Evolutionary conservation across 2,888 invertebrate species (phyloP).

Genomic region (Drosophila austrosaltans): DNA sequence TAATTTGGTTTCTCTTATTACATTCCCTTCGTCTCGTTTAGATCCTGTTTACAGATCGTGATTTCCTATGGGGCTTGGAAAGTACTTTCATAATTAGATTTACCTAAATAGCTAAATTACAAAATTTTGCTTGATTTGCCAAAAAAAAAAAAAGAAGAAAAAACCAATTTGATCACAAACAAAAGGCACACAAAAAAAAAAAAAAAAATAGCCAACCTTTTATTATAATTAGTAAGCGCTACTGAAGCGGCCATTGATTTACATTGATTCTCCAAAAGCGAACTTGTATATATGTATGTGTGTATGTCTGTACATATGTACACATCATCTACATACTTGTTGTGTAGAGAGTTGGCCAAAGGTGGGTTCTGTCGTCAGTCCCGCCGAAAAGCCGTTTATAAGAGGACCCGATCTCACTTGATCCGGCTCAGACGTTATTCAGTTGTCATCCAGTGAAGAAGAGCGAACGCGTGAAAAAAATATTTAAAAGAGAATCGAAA

Average conservation of each 20-base stretch:
- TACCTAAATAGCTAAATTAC: constrained; percentile 1
- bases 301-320: constrained; percentile 13
- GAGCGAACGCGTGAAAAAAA: constrained; percentile 16
- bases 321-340: constrained; percentile 18
- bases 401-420: constrained; percentile 72
- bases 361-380: constrained; percentile 37
- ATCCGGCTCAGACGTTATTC: constrained; percentile 71
- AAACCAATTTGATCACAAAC: not conserved
- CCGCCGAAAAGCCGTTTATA: constrained; percentile 62
- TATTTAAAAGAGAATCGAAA: constrained; percentile 15
- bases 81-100: not conserved
- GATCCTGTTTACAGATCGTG: constrained; percentile 8
- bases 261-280: constrained; percentile 28
- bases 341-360: constrained; percentile 20
- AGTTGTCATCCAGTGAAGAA: constrained; percentile 66
- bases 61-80: not conserved
- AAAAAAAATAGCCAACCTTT: constrained; percentile 33
- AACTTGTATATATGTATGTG: not conserved
- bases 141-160: not conserved
- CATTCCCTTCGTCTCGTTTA: not conserved
- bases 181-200: constrained; percentile 1
- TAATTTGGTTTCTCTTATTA: not conserved
- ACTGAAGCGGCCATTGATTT: constrained; percentile 35
- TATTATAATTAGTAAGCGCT: constrained; percentile 46
- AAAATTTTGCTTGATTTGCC: constrained; percentile 7